Conservation (phyloP, 1,140 invertebrate species). For the Brachionus calyciflorus region DNA sequence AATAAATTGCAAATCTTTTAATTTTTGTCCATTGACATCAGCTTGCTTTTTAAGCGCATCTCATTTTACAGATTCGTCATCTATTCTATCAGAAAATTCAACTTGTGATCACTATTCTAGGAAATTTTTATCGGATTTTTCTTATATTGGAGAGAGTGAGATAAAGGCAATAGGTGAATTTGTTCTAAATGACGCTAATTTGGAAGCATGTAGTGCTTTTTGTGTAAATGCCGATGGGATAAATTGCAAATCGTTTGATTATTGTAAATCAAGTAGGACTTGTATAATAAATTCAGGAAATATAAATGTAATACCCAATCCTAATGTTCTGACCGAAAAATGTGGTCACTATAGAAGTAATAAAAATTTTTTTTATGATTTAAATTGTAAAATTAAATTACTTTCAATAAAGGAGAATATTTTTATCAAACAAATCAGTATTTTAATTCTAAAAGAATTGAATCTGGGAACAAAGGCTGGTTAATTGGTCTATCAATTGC, state of each 20-base stretch:
- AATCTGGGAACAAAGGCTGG: not conserved
- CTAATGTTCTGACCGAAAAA: not conserved
- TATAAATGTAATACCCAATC: not conserved
- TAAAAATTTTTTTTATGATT: not conserved
- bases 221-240: constrained; percentile 29
- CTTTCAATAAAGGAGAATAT: constrained; percentile 30
- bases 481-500: constrained; percentile 25
- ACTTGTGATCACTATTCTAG: constrained; percentile 35
- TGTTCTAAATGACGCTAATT: not conserved
- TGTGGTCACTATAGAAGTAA: constrained; percentile 46
- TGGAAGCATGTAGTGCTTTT: constrained; percentile 3
- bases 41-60: not conserved
- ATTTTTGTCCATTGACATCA: not conserved
- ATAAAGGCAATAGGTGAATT: constrained; percentile 18
- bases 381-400: not conserved
- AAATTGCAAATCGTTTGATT: constrained; percentile 16
- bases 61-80: constrained; percentile 6
- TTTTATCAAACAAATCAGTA: constrained; percentile 40
- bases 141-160: not conserved
- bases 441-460: constrained; percentile 26
- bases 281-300: constrained; percentile 22
- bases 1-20: constrained; percentile 42
- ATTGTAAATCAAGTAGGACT: constrained; percentile 25
- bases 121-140: constrained; percentile 32
- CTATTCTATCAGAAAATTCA: not conserved